Evolutionary conservation across 2,113 vertebrate species (phyloP).

Genomic region (Callocephalon fimbriatum): DNA sequence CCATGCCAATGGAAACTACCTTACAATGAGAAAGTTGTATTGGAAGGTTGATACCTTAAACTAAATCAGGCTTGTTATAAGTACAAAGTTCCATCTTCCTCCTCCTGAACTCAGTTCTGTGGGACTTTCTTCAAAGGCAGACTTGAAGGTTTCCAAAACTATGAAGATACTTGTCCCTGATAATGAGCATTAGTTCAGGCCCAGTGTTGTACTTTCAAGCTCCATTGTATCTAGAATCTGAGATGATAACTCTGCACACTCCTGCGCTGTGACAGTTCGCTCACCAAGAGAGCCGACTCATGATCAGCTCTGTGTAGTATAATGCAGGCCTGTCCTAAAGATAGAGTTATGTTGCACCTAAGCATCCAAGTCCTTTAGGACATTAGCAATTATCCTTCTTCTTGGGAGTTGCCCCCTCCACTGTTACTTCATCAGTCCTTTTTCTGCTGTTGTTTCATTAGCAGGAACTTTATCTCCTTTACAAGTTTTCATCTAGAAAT

Average conservation of each 20-base stretch:
- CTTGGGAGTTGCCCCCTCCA: background rate
- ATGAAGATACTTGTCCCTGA: background rate
- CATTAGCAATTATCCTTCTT: background rate
- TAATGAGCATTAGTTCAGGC: background rate
- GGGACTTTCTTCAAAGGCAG: background rate
- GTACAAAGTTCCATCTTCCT: background rate
- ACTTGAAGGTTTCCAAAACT: background rate
- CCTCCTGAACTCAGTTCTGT: background rate
- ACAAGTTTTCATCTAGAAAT: background rate
- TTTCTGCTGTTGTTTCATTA: background rate
- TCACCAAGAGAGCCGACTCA: fast-evolving
- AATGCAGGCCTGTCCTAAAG: background rate
- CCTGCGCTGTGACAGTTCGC: background rate
- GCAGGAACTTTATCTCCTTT: background rate
- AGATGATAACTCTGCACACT: background rate
- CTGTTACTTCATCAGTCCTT: background rate
- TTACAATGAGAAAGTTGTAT: background rate
- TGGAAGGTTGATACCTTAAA: background rate
- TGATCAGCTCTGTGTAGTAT: background rate
- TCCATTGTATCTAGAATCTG: background rate
- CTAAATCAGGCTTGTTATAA: background rate
- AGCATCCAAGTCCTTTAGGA: background rate
- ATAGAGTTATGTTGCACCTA: background rate
- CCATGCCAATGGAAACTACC: background rate
- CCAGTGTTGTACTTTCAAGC: background rate